Base-by-base conservation (phyloP, 2,888 invertebrate genomes). In the Cheilosia impressa region DNA sequence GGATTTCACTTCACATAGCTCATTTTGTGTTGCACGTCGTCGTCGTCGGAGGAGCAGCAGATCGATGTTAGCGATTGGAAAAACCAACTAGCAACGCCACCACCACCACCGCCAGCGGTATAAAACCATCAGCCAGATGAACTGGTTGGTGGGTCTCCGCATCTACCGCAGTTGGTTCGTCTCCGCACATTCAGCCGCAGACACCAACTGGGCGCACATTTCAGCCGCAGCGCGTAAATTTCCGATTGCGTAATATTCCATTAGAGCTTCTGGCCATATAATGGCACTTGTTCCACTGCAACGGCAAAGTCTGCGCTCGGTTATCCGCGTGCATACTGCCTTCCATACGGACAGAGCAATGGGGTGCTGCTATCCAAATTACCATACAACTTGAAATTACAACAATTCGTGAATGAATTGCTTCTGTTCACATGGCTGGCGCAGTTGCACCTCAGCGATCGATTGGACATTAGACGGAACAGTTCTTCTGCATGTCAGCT, bases 401-500 rank as follows among this genome's bases (percentile, higher is more conserved):
- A 85, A 85, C 85, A 85, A 85, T 85, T 81, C 76, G 76, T 85
- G 81, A 85, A 85, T 85, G 81, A 85, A 85, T 85, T 76, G 81
- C 81, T 85, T 81, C 85, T 85, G 84, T 85, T 75, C 66, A 63
- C 65, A 41, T 66, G 71, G 76, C 71, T 85, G 84, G 80, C 80
- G 75, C 80, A 76, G 73, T 80, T 75, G 53, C 41, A 53, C 52
- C 22, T 58, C 17, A 47, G 31, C 71, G 55, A 66, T 72, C 55
- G 72, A 66, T 66, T 34, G 45, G 22, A 22, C 43, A 5, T 47
- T 17, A 19, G 24, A 47, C 9, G 17, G n/a, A 19, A 17, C 9
- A 19, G 19, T 17, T 7, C 19, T 1, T n/a, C 17, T 9, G 13
- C 24, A 3, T 22, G 52, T 47, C 45, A 22, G 17, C 50, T 19